Evolutionary conservation across 1,140 invertebrate genomes (phyloP).

Genomic region (Drosophila burlai): DNA sequence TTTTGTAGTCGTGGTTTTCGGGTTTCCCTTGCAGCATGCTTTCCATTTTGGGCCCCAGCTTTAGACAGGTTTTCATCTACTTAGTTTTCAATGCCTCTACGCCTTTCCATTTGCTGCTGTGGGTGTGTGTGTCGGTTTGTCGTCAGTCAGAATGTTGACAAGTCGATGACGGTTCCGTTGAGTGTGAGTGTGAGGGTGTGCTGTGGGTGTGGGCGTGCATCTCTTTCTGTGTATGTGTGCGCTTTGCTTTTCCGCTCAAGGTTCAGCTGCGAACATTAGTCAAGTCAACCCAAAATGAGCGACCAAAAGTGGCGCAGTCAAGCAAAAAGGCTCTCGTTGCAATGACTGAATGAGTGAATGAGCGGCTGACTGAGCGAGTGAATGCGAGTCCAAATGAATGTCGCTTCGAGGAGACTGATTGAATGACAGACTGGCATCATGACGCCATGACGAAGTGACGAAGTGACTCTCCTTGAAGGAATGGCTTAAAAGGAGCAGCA

Average conservation of each 20-base stretch:
- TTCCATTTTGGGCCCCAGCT: conserved; percentile 16
- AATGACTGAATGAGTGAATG: conserved; percentile 59
- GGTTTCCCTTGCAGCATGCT: not conserved
- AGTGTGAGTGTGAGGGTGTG: conserved; percentile 4
- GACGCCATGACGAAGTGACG: not conserved
- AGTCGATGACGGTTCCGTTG: conserved; percentile 56
- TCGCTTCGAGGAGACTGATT: conserved; percentile 20
- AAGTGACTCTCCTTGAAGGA: conserved; percentile 19
- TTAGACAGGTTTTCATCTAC: conserved; percentile 45
- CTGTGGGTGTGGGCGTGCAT: conserved; percentile 13
- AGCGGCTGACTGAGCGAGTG: conserved; percentile 39
- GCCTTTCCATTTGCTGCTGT: not conserved
- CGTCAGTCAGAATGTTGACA: conserved; percentile 51
- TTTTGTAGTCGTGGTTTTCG: not conserved
- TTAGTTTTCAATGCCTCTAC: conserved; percentile 53
- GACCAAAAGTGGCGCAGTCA: conserved; percentile 68
- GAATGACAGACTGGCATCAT: conserved; percentile 17
- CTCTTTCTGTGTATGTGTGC: conserved; percentile 34
- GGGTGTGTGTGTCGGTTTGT: not conserved
- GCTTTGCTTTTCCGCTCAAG: conserved; percentile 28
- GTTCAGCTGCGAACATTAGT: conserved; percentile 70
- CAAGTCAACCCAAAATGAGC: conserved; percentile 76
- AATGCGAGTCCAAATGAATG: conserved; percentile 38
- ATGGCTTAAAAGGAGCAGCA: conserved; percentile 8
- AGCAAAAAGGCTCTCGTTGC: conserved; percentile 70